These are phyloP conservation scores for Drosophila pandora DNA, from an alignment of 1,140 invertebrate species.

Conservation along the genomic window DNA sequence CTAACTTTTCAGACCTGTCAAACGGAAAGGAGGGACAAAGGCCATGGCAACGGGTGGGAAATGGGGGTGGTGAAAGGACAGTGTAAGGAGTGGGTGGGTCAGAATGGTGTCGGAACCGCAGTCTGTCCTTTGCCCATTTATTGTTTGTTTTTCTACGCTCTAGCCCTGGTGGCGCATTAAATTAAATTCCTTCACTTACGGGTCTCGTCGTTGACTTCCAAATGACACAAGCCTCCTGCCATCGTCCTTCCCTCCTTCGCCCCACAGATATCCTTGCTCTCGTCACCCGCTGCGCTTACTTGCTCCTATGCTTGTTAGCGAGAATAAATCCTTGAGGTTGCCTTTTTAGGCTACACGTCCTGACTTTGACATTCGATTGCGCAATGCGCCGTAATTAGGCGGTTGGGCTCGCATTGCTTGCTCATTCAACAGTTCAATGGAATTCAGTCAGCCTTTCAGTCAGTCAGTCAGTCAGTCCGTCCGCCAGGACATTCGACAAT, in stretches of 20 bases:
- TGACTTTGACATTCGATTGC: constrained; percentile 60
- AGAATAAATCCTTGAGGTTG: constrained; percentile 23
- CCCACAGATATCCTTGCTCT: constrained; percentile 23
- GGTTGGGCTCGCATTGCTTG: constrained; percentile 38
- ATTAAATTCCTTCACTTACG: constrained; percentile 51
- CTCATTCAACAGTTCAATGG: constrained; percentile 67
- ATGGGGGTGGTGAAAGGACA: not conserved
- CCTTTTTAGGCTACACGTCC: constrained; percentile 22
- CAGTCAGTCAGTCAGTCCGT: not conserved
- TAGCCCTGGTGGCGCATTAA: constrained; percentile 36
- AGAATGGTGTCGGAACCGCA: constrained; percentile 13
- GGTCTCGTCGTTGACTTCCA: constrained; percentile 44
- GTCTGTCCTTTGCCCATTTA: constrained; percentile 39
- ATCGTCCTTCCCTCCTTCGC: constrained; percentile 18
- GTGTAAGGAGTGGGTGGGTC: not conserved
- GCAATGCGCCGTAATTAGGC: constrained; percentile 74
- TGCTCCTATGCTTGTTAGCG: constrained; percentile 1
- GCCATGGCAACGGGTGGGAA: not conserved
- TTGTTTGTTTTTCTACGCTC: constrained; percentile 40
- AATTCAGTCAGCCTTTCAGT: constrained; percentile 12
- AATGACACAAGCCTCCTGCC: constrained; percentile 40
- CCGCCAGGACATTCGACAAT: constrained; percentile 15
- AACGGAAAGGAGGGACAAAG: constrained; percentile 32
- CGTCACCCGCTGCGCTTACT: constrained; percentile 17
- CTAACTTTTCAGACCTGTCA: constrained; percentile 47